These are phyloP conservation scores for Tetramorium simillimum DNA, from an alignment of 1,140 invertebrate genomes.

Conservation along the genomic window DNA sequence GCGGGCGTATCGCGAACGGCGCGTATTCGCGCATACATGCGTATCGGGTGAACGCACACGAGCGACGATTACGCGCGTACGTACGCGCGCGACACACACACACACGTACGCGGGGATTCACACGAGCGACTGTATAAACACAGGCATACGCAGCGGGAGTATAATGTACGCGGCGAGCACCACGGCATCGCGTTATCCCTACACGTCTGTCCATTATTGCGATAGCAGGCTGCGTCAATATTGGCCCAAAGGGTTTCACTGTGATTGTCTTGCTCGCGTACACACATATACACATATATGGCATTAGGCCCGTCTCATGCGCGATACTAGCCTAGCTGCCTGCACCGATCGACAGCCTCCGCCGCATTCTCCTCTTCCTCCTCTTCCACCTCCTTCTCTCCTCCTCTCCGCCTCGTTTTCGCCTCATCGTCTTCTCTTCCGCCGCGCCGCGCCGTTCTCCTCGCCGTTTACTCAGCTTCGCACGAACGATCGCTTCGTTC, in stretches of 20 bases:
- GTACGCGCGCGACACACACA: too few species aligned
- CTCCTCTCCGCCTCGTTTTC: background rate
- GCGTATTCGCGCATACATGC: slow-evolving; percentile 20
- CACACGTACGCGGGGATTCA: background rate
- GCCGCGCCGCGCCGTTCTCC: background rate
- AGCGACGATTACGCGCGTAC: background rate
- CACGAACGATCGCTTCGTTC: slow-evolving; percentile 37
- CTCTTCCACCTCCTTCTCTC: background rate
- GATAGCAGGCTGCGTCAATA: slow-evolving; percentile 77
- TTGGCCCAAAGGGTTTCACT: slow-evolving; percentile 76
- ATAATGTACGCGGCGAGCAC: slow-evolving; percentile 68
- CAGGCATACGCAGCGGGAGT: slow-evolving; percentile 55
- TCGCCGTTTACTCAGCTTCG: slow-evolving; percentile 56
- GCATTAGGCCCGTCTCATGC: slow-evolving; percentile 33
- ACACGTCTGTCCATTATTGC: slow-evolving; percentile 76
- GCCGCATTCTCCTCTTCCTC: background rate
- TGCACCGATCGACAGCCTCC: slow-evolving; percentile 42
- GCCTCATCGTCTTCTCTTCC: slow-evolving; percentile 11
- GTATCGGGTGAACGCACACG: background rate
- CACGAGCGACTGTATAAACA: slow-evolving; percentile 70
- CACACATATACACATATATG: slow-evolving; percentile 7
- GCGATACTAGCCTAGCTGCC: slow-evolving; percentile 33
- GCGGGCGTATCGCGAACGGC: slow-evolving; percentile 11
- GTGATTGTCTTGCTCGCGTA: slow-evolving; percentile 73
- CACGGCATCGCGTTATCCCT: slow-evolving; percentile 73